A percentile compares a stretch with the other conserved stretches of the same genome.
phyloP scores from a whole-genome alignment of 2,797 vertebrate genomes.

The Anguilla megastoma region DNA sequence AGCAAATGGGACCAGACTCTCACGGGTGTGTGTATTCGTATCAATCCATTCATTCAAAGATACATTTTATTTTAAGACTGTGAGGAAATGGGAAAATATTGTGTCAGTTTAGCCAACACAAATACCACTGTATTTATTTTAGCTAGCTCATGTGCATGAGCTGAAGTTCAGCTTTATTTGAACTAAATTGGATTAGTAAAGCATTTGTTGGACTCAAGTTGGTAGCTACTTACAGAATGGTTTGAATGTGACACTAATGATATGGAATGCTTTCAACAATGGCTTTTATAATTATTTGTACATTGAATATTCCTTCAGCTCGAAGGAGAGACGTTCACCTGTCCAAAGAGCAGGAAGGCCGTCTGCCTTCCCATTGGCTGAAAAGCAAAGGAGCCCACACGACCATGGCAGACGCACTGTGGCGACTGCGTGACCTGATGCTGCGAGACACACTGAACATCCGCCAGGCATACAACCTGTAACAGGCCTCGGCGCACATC shows the following conservation, averaged over 20 bases:
- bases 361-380: constrained; percentile 94
- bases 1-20: constrained; percentile 99
- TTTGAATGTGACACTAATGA: neutral
- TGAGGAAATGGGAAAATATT: neutral
- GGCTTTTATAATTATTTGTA: constrained; percentile 25
- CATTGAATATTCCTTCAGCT: constrained; percentile 69
- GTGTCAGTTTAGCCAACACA: neutral
- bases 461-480: constrained; percentile 89
- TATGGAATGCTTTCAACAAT: neutral
- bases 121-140: neutral
- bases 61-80: neutral
- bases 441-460: constrained; percentile 95
- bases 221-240: neutral
- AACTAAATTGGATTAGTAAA: neutral
- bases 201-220: neutral
- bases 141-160: neutral
- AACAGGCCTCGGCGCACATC: constrained; percentile 65
- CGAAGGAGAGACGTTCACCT: constrained; percentile 87
- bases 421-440: constrained; percentile 97
- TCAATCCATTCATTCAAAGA: constrained; percentile 29
- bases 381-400: constrained; percentile 98
- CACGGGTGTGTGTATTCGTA: constrained; percentile 72
- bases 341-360: constrained; percentile 94
- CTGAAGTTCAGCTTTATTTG: neutral
- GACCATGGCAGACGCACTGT: constrained; percentile 95